Evolutionary conservation across 1,140 invertebrate genomes (phyloP), one percentile per base, ranked within the genome.

Genomic region (Mercenaria mercenaria): DNA sequence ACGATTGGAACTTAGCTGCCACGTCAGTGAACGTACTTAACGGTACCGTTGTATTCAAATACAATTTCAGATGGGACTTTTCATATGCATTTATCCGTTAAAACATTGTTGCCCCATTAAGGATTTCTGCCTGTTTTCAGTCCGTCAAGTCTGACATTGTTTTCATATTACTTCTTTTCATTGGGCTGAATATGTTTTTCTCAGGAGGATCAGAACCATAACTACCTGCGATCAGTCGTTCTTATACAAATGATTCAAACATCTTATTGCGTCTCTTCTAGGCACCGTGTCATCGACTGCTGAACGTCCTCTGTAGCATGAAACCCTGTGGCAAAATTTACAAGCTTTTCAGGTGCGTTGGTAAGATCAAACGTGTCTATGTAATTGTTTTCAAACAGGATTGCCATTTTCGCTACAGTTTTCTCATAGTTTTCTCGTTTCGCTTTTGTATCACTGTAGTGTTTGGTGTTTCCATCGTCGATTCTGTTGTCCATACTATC

Each of bases 331-430:
- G 11, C 18, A 13, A 26, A 47, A n/a, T n/a, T n/a, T n/a, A n/a
- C n/a, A n/a, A n/a, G n/a, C n/a, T n/a, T n/a, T n/a, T n/a, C n/a
- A n/a, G n/a, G 50, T 20, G 64, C 2, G 20, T 43, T 34, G 23
- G 56, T 23, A 18, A 47, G 26, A n/a, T 79, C 41, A 88, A 88
- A 88, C 4, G 76, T 61, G 72, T 88, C 86, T 37, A 88, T 88
- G 13, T 64, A 88, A 72, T 26, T 32, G 10, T 20, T 15, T 32
- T 32, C 29, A 69, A 37, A 39, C 23, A 37, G 10, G 11, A 4
- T 34, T 69, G 32, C 15, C 43, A 47, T 47, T 15, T 47, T 15
- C 43, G 15, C 6, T 8, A 47, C 43, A 32, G 29, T 69, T n/a
- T n/a, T n/a, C n/a, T n/a, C n/a, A n/a, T n/a, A n/a, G n/a, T n/a